phyloP scores from a whole-genome alignment of 2,797 vertebrate species.

The Botia almorhae region DNA sequence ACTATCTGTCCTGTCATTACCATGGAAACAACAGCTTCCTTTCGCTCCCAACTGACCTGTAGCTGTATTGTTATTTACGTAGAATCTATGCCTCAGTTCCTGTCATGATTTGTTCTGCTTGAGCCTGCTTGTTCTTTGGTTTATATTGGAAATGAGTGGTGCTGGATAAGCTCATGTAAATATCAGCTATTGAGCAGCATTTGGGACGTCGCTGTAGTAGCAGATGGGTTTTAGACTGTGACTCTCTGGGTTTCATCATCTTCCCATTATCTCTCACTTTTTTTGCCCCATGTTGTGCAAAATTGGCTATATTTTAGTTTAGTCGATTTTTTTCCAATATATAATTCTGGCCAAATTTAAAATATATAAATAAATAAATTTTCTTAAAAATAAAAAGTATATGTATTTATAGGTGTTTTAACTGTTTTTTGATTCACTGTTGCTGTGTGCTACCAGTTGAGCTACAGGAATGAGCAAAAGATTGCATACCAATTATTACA shows the following conservation, averaged over 20 bases:
- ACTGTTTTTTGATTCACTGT: no score
- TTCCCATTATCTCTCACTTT: not conserved
- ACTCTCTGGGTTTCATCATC: slow-evolving; percentile 34
- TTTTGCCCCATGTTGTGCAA: not conserved
- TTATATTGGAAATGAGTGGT: slow-evolving; percentile 13
- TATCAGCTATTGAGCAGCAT: slow-evolving; percentile 4
- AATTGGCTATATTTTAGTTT: no score
- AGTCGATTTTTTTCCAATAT: no score
- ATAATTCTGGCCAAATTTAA: no score
- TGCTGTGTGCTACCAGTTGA: no score
- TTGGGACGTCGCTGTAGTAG: slow-evolving; percentile 2
- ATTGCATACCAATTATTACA: no score
- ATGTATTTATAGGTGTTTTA: no score
- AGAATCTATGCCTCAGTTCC: slow-evolving; percentile 20
- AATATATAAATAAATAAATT: no score
- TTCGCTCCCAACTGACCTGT: slow-evolving; percentile 21
- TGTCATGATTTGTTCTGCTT: slow-evolving; percentile 1
- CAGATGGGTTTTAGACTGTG: slow-evolving; percentile 43
- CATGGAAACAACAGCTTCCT: slow-evolving; percentile 43
- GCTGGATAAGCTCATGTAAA: slow-evolving; percentile 38
- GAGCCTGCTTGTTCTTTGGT: slow-evolving; percentile 13
- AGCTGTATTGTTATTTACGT: slow-evolving; percentile 41
- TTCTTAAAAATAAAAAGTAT: no score
- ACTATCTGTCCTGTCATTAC: slow-evolving; percentile 19
- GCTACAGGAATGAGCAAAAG: no score